These are phyloP conservation scores for Orthosia gothica DNA, from an alignment of 2,888 invertebrate species.

Conservation along the genomic window DNA sequence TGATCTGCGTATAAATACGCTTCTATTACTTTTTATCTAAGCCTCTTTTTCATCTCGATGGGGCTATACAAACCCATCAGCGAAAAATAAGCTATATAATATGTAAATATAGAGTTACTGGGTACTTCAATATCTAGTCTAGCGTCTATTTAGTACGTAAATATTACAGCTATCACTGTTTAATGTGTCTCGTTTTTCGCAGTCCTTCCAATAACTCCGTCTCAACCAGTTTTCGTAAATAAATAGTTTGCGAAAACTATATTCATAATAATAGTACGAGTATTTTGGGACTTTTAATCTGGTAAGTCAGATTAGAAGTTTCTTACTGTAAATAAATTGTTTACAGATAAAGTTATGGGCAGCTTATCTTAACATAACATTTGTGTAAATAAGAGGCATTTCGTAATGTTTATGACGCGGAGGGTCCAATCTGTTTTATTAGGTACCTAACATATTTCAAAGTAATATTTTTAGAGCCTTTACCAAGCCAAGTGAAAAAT, in stretches of 20 bases:
- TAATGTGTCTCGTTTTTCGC: not conserved
- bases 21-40: conserved; percentile 7
- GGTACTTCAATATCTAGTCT: conserved; percentile 15
- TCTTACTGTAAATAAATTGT: not conserved
- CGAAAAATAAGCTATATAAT: conserved; percentile 4
- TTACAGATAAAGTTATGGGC: not conserved
- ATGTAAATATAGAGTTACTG: conserved; percentile 9
- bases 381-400: not conserved
- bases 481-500: too few relatives aligned
- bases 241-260: not conserved
- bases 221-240: not conserved
- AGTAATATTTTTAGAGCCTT: too few relatives aligned
- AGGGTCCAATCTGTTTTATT: not conserved
- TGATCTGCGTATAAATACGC: not conserved
- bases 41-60: not conserved
- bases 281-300: not conserved
- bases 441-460: not conserved
- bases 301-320: not conserved
- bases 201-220: not conserved
- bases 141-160: conserved; percentile 10
- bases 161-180: not conserved
- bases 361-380: not conserved
- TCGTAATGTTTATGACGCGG: not conserved
- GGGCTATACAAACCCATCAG: not conserved
- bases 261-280: not conserved